Evolutionary conservation across 2,797 vertebrate genomes (phyloP), one percentile per base, ranked within the genome.

Genomic region (Artibeus lituratus): DNA sequence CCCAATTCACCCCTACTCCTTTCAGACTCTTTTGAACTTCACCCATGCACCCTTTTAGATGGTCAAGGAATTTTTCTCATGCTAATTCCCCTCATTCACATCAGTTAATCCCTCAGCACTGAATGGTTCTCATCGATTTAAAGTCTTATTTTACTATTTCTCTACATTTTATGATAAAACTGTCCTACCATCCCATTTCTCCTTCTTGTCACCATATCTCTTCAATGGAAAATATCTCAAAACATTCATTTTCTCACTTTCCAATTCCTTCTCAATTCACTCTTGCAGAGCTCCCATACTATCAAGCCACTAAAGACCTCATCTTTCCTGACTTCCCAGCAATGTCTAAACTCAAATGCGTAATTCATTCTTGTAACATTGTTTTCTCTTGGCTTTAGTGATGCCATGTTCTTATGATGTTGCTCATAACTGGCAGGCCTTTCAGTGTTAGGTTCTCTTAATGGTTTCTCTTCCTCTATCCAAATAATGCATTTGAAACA

Each of bases 1-100:
- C 14, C 3, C 37, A 87, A n/a, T 7, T 0, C 15, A 39, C 0
- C 7, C 1, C 19, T 87, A 5, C 2, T 10, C 10, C 16, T 70
- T 55, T 8, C 10, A 82, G 73, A 72, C 10, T 10, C 14, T 44
- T 72, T 51, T 84, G 11, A 83, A 74, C 15, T 76, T 80, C 32
- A 57, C 6, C 12, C n/a, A 37, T 19, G 8, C 35, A 10, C 6
- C 10, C 0, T 80, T 82, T 80, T 4, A 69, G 32, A 39, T 74
- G 14, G 7, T 39, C 49, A 62, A 32, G 19, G 12, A 90, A 70
- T 0, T 78, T 84, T 84, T 84, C 2, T 32, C 11, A 32, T 69
- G 14, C 2, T 24, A 47, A 44, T 82, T 51, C 19, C 18, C 49
- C 15, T 87, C 32, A 32, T 62, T 85, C n/a, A 22, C 0, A 42